phyloP scores from a whole-genome alignment of 2,113 vertebrate genomes.

The Hippopotamus amphibius region DNA sequence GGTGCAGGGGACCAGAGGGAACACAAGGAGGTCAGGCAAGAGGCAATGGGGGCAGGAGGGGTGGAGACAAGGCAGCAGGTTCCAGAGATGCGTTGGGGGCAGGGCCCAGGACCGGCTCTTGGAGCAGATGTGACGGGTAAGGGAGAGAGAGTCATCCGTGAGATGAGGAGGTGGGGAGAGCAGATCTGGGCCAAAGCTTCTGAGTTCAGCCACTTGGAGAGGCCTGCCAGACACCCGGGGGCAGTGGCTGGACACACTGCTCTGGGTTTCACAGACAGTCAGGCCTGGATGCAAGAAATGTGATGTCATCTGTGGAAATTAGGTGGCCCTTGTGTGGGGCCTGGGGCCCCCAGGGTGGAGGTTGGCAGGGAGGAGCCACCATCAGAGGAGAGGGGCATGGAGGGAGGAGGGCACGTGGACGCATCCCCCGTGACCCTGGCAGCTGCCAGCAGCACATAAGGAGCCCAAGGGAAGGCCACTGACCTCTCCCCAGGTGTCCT shows the following conservation, averaged over 20 bases:
- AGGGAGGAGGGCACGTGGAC: rapidly evolving
- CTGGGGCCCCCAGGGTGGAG: neutral
- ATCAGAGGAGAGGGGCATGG: neutral
- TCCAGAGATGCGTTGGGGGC: too few relatives aligned
- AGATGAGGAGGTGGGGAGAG: neutral
- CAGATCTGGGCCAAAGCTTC: rapidly evolving
- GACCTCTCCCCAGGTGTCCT: neutral
- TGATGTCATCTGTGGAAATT: neutral
- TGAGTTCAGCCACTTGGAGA: neutral
- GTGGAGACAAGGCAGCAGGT: neutral
- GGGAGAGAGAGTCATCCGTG: neutral
- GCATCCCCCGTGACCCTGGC: neutral
- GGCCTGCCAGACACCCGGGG: neutral
- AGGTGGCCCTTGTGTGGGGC: neutral
- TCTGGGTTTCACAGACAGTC: neutral
- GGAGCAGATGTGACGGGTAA: neutral
- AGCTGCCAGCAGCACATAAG: neutral
- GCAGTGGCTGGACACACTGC: neutral
- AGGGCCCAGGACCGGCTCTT: neutral
- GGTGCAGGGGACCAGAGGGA: neutral
- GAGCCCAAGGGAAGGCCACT: neutral
- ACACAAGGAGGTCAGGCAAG: too few relatives aligned
- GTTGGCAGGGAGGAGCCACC: neutral
- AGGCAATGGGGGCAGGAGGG: neutral
- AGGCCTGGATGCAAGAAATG: neutral